phyloP scores from a whole-genome alignment of 1,140 invertebrate species.

The Anagrus nilaparvatae region DNA sequence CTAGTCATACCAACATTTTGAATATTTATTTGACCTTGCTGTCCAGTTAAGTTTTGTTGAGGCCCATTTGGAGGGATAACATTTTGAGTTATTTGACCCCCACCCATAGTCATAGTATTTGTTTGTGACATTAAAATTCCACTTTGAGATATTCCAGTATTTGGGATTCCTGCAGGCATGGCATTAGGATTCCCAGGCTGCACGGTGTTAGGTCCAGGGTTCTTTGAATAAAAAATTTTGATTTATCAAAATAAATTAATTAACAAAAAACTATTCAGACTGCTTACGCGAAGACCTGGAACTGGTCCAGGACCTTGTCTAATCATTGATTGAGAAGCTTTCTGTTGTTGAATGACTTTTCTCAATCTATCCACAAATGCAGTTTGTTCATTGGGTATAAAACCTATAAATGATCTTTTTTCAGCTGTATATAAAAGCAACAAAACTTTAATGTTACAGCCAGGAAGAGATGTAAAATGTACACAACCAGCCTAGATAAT shows the following conservation, averaged over 20 bases:
- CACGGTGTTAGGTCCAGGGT: conserved; percentile 9
- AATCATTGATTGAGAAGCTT: conserved; percentile 41
- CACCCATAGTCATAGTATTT: conserved; percentile 51
- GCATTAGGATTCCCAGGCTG: conserved; percentile 23
- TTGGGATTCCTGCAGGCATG: conserved; percentile 40
- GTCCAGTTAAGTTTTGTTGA: conserved; percentile 35
- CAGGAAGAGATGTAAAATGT: conserved; percentile 64
- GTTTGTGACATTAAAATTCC: conserved; percentile 51
- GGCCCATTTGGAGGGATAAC: conserved; percentile 37
- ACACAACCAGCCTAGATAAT: conserved; percentile 74
- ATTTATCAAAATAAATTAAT: too few relatives aligned
- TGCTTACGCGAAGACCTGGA: too few relatives aligned
- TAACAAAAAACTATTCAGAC: too few relatives aligned
- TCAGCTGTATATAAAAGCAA: conserved; percentile 85
- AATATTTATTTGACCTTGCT: conserved; percentile 42
- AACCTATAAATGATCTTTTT: conserved; percentile 82
- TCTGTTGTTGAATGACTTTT: conserved; percentile 73
- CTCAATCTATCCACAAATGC: conserved; percentile 71
- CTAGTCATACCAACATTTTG: conserved; percentile 21
- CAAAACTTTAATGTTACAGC: conserved; percentile 85
- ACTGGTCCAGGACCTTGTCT: conserved; percentile 38
- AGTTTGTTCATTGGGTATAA: conserved; percentile 90
- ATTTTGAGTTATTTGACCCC: conserved; percentile 51
- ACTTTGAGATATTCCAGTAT: conserved; percentile 39
- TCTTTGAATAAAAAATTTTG: not conserved